A percentile compares a stretch with the other conserved stretches of the same genome.
Evolutionary conservation across 2,888 invertebrate genomes (phyloP).

Genomic region (Nymphalis c-album): DNA sequence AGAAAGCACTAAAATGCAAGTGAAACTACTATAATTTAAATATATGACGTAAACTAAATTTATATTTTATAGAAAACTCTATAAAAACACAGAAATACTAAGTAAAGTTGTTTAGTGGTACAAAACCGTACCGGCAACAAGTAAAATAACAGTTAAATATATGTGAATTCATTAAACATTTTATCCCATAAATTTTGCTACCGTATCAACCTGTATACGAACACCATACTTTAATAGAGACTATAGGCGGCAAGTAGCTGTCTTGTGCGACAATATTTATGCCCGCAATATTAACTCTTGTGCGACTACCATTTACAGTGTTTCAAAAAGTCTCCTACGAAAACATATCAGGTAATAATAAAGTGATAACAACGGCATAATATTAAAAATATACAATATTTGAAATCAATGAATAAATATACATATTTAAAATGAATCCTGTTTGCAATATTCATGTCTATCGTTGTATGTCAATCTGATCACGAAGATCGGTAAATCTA

Average conservation of each 20-base stretch:
- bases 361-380: conserved; percentile 13
- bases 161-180: background rate
- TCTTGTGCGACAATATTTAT: conserved; percentile 79
- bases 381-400: background rate
- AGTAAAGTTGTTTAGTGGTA: no score
- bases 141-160: background rate
- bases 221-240: conserved; percentile 77
- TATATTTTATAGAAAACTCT: no score
- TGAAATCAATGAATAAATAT: background rate
- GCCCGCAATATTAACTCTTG: conserved; percentile 79
- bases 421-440: no score
- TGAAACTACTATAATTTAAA: no score
- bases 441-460: no score
- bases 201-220: conserved; percentile 57
- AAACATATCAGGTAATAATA: conserved; percentile 28
- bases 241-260: conserved; percentile 75
- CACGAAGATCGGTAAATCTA: conserved; percentile 17
- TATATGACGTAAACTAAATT: no score
- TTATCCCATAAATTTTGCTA: background rate
- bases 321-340: conserved; percentile 45
- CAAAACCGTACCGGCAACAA: no score
- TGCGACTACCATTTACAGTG: conserved; percentile 62
- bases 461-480: background rate
- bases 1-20: no score
- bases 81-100: no score